Evolutionary conservation across 2,797 vertebrate genomes (phyloP).

Genomic region (Hirundo rustica): DNA sequence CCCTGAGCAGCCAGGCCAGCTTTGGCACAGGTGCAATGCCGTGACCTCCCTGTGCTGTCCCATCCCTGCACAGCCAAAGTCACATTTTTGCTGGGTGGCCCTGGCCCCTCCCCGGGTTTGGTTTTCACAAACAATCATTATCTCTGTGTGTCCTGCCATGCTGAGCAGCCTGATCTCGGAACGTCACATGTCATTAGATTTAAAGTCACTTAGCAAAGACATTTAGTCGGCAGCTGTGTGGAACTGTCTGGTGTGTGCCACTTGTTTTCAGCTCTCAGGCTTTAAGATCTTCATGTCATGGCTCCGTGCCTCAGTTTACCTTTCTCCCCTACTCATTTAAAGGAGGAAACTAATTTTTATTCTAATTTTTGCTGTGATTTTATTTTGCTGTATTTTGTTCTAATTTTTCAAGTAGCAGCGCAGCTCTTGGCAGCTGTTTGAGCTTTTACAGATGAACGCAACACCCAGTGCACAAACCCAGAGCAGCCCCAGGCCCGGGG

Average conservation of each 20-base stretch:
- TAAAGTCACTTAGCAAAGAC: not conserved
- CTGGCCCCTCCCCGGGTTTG: not conserved
- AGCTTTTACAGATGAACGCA: accelerated
- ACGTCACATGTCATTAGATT: not conserved
- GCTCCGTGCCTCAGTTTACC: not conserved
- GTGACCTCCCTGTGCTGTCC: not conserved
- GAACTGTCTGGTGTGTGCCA: not conserved
- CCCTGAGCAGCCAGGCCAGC: not conserved
- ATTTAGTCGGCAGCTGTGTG: not conserved
- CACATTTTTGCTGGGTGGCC: not conserved
- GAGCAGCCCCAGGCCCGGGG: not conserved
- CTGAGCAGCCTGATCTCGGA: not conserved
- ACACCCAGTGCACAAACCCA: not conserved
- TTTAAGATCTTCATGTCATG: not conserved
- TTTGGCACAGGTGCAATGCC: not conserved
- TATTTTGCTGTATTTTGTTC: not conserved
- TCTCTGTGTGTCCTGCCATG: not conserved
- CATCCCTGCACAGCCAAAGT: not conserved
- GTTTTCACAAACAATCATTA: not conserved
- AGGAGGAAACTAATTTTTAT: not conserved
- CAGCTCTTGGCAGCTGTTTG: not conserved
- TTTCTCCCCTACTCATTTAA: not conserved
- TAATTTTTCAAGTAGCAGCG: not conserved
- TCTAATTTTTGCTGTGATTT: not conserved
- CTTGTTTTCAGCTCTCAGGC: not conserved